Percentiles rank a stretch among this genome's conserved stretches.
Conservation (phyloP, 2,888 invertebrate genomes). For the Chrysopilus asiliformis region DNA sequence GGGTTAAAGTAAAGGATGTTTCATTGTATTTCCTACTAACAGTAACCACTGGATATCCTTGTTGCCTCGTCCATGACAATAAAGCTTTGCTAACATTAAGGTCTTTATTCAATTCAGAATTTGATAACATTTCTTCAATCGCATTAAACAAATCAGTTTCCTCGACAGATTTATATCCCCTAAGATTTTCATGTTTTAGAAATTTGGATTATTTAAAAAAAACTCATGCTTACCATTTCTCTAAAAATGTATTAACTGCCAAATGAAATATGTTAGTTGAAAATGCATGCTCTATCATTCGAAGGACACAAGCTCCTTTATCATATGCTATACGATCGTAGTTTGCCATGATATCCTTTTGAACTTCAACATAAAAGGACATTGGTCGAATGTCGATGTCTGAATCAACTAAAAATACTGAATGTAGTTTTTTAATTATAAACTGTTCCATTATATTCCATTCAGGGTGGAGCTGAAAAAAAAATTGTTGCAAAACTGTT, state of each 20-base stretch:
- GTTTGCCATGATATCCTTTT: conserved; percentile 66
- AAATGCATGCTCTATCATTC: conserved; percentile 12
- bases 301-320: conserved; percentile 39
- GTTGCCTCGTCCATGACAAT: conserved; percentile 46
- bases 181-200: background rate
- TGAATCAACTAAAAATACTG: conserved; percentile 15
- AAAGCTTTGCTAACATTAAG: conserved; percentile 35
- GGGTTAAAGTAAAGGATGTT: conserved; percentile 39
- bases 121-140: no score
- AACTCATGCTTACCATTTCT: conserved; percentile 6
- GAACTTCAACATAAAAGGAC: conserved; percentile 66
- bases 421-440: conserved; percentile 45
- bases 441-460: conserved; percentile 64
- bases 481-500: no score
- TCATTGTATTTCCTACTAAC: conserved; percentile 38
- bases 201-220: no score
- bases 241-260: conserved; percentile 8
- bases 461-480: conserved; percentile 37
- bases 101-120: no score
- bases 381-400: conserved; percentile 70
- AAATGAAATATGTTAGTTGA: conserved; percentile 4
- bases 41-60: conserved; percentile 45
- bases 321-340: conserved; percentile 76
- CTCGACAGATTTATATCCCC: background rate
- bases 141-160: conserved; percentile 6